Base-by-base conservation (phyloP, 2,888 invertebrate species). In the Tipula lateralis region DNA sequence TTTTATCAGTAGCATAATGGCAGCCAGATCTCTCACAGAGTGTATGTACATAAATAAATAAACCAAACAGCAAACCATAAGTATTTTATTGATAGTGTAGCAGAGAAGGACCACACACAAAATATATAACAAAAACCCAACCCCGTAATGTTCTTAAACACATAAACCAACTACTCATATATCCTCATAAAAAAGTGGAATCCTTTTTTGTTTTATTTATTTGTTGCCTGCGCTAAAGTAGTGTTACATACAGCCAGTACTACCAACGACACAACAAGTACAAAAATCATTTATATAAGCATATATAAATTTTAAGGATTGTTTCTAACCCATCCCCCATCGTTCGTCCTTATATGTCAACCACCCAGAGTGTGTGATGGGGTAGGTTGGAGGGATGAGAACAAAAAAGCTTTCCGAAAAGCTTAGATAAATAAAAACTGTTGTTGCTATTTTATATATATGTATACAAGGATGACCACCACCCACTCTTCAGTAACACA, bases 151-250 rank as follows among this genome's bases (percentile, higher is more conserved):
- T 66, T 66, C 66, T 24, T 66, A 66, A 66, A 66, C 66, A 66
- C 66, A 66, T 66, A 66, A 66, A 66, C 66, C 66, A 66, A 66
- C 66, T 66, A 66, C 66, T 66, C 66, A 66, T 66, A 66, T 24
- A 50, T 66, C 44, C 9, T 66, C 66, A 66, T 66, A 66, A 66
- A 66, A 66, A 66, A 66, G n/a, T 66, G 4, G 66, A 24, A 66
- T 66, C 66, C 66, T 66, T 66, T 66, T 24, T 66, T 66, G 66
- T 66, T 66, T 66, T 66, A 66, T 66, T 66, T 66, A 66, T 66
- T 66, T 66, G 66, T 66, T 66, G 66, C 24, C 66, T 66, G 66
- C 24, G 66, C 66, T 13, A 66, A 66, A 66, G 66, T 66, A 66
- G 66, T 66, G 66, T 66, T 66, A 19, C 9, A 24, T 24, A 24